phyloP scores from a whole-genome alignment of 2,797 vertebrate species.

The Emydoidea blandingii region DNA sequence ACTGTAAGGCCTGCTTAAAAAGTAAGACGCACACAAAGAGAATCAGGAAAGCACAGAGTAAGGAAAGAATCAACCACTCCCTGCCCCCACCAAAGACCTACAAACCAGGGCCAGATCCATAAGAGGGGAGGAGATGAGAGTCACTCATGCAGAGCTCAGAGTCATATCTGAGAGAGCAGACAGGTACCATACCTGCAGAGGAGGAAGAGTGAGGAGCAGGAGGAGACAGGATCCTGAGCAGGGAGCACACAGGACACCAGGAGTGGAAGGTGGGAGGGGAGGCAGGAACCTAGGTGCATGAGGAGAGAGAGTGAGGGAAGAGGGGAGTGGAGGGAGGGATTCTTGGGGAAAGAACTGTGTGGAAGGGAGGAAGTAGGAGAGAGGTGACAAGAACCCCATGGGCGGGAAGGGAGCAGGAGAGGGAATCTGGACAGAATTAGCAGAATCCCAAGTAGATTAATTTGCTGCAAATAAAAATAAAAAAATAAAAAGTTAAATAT shows the following conservation, averaged over 20 bases:
- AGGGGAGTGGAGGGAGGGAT: conserved; percentile 1
- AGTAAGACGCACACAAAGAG: conserved; percentile 22
- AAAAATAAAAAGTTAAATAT: conserved; percentile 64
- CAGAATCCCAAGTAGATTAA: conserved; percentile 67
- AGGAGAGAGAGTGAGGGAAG: neutral
- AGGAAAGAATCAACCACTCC: conserved; percentile 43
- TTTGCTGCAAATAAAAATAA: conserved; percentile 79
- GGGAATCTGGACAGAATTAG: conserved; percentile 74
- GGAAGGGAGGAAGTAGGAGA: conserved; percentile 61
- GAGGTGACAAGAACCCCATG: neutral
- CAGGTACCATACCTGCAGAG: conserved; percentile 76
- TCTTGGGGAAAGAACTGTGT: conserved; percentile 56
- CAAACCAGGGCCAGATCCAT: conserved; percentile 71
- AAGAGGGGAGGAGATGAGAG: conserved; percentile 58
- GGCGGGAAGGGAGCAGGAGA: conserved; percentile 68
- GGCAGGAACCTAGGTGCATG: neutral
- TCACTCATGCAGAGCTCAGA: conserved; percentile 74
- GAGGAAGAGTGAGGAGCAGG: conserved; percentile 76
- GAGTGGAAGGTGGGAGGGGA: neutral
- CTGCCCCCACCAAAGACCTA: conserved; percentile 65
- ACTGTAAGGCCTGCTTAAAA: neutral
- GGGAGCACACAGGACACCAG: neutral
- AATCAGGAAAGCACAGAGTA: conserved; percentile 16
- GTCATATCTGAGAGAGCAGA: conserved; percentile 70
- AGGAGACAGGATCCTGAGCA: conserved; percentile 6